A percentile compares a stretch with the other conserved stretches of the same genome.
These are phyloP conservation scores for Labeo catla DNA, from an alignment of 2,113 vertebrate species.

Conservation along the genomic window DNA sequence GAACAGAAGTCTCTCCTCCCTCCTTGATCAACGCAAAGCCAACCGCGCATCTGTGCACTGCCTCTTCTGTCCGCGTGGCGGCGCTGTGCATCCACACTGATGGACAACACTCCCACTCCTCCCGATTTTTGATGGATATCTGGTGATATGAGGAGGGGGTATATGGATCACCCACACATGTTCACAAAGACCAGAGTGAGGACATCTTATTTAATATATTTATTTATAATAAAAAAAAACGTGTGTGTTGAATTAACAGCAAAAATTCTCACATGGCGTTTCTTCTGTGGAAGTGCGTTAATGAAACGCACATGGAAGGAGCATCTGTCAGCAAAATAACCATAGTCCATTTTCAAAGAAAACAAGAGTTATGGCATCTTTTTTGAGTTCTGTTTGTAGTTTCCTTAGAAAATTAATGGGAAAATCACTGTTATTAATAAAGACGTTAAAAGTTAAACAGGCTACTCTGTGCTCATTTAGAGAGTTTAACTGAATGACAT, in stretches of 20 bases:
- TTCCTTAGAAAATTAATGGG: background rate
- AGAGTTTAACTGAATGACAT: too few species aligned
- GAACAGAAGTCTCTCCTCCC: conserved; percentile 26
- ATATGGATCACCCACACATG: background rate
- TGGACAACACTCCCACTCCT: background rate
- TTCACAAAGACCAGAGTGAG: background rate
- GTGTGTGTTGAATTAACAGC: background rate
- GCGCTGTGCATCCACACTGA: conserved; percentile 50
- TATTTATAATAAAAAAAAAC: background rate
- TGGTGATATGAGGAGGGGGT: background rate
- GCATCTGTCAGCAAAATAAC: background rate
- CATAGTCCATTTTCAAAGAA: background rate
- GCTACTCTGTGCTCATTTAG: background rate
- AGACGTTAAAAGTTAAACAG: background rate
- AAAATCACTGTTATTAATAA: background rate
- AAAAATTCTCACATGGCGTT: background rate
- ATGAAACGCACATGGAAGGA: conserved; percentile 8
- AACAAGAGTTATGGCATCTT: background rate
- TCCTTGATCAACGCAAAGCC: background rate
- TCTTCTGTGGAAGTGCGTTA: background rate
- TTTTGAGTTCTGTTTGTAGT: conserved; percentile 1
- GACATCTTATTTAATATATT: background rate
- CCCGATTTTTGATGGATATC: background rate
- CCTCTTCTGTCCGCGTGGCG: conserved; percentile 41
- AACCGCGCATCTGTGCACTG: background rate